Evolutionary conservation across 2,888 invertebrate genomes (phyloP).

Genomic region (Lasioglossum malachurum): DNA sequence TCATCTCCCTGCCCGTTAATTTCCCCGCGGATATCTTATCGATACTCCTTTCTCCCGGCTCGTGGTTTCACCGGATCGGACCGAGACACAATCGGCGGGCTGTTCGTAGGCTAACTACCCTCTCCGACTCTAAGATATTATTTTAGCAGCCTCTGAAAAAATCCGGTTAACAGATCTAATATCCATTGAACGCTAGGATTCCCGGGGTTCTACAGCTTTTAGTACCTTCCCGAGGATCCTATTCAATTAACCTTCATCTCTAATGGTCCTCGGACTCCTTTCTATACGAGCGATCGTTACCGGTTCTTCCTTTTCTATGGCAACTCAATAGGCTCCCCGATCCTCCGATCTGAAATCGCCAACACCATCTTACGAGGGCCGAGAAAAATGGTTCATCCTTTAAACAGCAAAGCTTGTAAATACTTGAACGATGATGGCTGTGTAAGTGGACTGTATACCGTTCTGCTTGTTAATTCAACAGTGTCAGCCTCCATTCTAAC

Average conservation of each 20-base stretch:
- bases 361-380: no score
- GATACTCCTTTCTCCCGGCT: not conserved
- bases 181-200: not conserved
- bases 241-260: not conserved
- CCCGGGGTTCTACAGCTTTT: not conserved
- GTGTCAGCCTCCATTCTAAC: not conserved
- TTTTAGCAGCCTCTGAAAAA: not conserved
- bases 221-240: not conserved
- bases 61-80: not conserved
- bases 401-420: no score
- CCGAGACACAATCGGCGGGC: not conserved
- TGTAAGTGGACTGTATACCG: not conserved
- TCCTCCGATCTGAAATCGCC: not conserved
- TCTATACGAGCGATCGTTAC: not conserved
- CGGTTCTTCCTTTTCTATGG: not conserved
- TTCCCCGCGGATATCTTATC: not conserved
- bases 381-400: no score
- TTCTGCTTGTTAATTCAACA: not conserved
- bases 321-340: not conserved
- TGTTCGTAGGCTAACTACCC: not conserved
- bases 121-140: not conserved
- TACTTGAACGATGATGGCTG: not conserved
- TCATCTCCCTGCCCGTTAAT: not conserved
- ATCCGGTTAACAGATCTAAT: not conserved
- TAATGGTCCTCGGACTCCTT: not conserved